Evolutionary conservation across 2,888 invertebrate genomes (phyloP).

Genomic region (Andricus curvator): DNA sequence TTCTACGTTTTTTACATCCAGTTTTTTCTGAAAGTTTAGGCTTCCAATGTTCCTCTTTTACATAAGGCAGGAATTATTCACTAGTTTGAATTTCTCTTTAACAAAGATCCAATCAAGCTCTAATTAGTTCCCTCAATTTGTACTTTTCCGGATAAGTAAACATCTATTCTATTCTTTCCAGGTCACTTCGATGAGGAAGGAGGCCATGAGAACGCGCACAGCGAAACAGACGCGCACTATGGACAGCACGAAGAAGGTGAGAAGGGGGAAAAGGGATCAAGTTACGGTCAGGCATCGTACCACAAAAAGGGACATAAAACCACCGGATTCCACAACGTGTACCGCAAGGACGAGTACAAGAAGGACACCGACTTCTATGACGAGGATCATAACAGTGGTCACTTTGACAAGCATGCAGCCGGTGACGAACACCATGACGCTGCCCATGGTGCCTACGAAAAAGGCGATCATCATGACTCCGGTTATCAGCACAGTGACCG

Average conservation of each 20-base stretch:
- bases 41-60: background rate
- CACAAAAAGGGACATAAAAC: constrained; percentile 86
- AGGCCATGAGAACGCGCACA: constrained; percentile 81
- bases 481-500: constrained; percentile 80
- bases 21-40: too few relatives aligned
- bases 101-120: background rate
- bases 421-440: constrained; percentile 80
- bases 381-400: constrained; percentile 84
- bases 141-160: constrained; percentile 50
- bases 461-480: constrained; percentile 81
- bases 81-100: background rate
- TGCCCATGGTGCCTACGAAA: constrained; percentile 81
- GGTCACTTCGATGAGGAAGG: constrained; percentile 80
- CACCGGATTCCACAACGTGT: constrained; percentile 86
- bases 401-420: constrained; percentile 83
- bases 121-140: constrained; percentile 42
- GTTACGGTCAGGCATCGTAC: constrained; percentile 81
- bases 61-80: background rate
- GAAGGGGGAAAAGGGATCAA: constrained; percentile 80
- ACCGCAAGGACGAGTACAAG: constrained; percentile 88
- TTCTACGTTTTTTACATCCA: too few relatives aligned
- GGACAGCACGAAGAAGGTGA: constrained; percentile 81
- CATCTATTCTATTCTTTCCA: constrained; percentile 52
- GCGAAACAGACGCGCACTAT: constrained; percentile 80
- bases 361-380: constrained; percentile 89